These are phyloP conservation scores for Euleptes europaea DNA, from an alignment of 2,113 vertebrate species.

Conservation along the genomic window DNA sequence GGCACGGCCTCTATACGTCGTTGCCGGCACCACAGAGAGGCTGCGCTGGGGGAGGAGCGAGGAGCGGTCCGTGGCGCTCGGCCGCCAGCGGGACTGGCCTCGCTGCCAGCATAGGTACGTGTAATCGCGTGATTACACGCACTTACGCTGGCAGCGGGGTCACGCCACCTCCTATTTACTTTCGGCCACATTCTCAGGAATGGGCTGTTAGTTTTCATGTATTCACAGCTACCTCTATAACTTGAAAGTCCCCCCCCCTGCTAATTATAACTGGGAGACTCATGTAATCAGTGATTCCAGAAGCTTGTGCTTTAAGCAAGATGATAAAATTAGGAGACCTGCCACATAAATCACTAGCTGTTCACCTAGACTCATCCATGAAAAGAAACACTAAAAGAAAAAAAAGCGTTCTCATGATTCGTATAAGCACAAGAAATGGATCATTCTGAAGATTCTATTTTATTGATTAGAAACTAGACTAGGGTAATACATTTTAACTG, in stretches of 20 bases:
- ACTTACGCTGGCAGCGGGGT: no score
- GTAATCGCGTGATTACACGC: no score
- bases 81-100: no score
- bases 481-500: neutral
- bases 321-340: neutral
- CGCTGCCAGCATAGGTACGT: no score
- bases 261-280: neutral
- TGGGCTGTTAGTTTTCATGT: neutral
- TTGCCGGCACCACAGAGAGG: no score
- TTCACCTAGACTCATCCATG: neutral
- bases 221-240: neutral
- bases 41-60: no score
- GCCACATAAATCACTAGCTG: neutral
- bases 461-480: neutral
- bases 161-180: no score
- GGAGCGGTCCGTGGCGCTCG: no score
- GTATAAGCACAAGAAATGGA: rapidly evolving
- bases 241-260: no score
- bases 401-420: neutral
- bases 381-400: neutral
- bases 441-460: neutral
- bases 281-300: neutral
- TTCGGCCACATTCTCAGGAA: no score
- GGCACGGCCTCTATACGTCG: no score
- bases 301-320: neutral